These are phyloP conservation scores for Zaprionus obscuricornis DNA, from an alignment of 2,888 invertebrate species.

Conservation along the genomic window DNA sequence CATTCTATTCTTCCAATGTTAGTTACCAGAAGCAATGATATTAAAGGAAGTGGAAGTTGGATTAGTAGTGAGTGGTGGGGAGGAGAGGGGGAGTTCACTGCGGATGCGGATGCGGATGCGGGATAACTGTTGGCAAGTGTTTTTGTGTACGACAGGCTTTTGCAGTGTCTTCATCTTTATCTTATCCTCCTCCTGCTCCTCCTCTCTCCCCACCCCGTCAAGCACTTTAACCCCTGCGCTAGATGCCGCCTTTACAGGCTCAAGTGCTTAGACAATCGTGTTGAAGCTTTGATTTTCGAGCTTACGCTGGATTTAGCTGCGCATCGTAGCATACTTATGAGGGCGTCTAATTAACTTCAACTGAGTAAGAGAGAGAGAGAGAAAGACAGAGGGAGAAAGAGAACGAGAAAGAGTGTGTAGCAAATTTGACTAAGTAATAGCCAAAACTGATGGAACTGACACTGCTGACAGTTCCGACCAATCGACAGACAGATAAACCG, in stretches of 20 bases:
- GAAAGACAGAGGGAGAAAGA: not conserved
- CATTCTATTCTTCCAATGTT: no score
- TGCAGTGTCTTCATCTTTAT: no score
- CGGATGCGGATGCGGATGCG: slow-evolving; percentile 16
- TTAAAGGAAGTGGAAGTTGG: not conserved
- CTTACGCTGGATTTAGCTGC: slow-evolving; percentile 57
- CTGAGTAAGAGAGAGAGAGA: slow-evolving; percentile 22
- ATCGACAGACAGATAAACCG: slow-evolving; percentile 17
- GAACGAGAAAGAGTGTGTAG: not conserved
- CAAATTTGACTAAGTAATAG: slow-evolving; percentile 63
- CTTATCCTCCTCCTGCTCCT: no score
- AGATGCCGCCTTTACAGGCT: slow-evolving; percentile 18
- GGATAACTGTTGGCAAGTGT: slow-evolving; percentile 43
- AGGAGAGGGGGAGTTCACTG: no score
- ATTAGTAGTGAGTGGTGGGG: not conserved
- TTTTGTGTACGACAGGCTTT: slow-evolving; percentile 28
- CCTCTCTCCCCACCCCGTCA: no score
- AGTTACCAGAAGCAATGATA: no score
- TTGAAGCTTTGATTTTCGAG: slow-evolving; percentile 72
- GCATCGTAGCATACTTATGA: slow-evolving; percentile 61
- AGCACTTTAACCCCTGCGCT: no score
- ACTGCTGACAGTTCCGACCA: no score
- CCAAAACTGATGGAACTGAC: slow-evolving; percentile 42
- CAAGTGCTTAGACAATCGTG: slow-evolving; percentile 72
- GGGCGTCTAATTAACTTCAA: slow-evolving; percentile 65